Conservation (phyloP, 2,888 invertebrate species). For the Eurytoma adleriae region DNA sequence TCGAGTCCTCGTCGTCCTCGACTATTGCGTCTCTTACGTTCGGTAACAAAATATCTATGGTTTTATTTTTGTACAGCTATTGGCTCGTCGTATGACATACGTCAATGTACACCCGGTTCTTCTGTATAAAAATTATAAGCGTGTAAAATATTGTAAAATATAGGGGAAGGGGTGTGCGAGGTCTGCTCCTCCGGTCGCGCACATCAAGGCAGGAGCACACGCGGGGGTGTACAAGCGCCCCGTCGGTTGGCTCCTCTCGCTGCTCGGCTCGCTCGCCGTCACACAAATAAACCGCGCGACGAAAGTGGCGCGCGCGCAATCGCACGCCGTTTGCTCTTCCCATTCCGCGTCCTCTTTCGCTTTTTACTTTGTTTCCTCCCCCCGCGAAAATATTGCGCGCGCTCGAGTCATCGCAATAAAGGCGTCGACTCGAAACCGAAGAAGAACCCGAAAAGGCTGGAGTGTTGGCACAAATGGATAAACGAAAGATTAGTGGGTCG, state of each 20-base stretch:
- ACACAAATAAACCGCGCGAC: slow-evolving; percentile 23
- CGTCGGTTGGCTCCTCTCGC: not conserved
- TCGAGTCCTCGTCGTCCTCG: too few relatives aligned
- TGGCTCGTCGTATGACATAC: not conserved
- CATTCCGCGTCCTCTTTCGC: not conserved
- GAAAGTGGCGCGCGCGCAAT: slow-evolving; percentile 2
- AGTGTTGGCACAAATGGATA: slow-evolving; percentile 55
- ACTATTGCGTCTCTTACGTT: too few relatives aligned
- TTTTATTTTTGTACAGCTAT: not conserved
- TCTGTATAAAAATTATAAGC: not conserved
- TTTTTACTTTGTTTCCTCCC: not conserved
- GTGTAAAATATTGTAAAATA: not conserved
- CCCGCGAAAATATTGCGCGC: slow-evolving; percentile 45
- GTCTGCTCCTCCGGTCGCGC: slow-evolving; percentile 5
- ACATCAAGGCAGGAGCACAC: not conserved
- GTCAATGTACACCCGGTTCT: too few relatives aligned
- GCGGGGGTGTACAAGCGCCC: not conserved
- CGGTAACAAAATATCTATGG: not conserved
- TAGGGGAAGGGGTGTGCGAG: not conserved
- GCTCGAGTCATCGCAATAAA: slow-evolving; percentile 47
- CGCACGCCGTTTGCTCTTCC: not conserved
- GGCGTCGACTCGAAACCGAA: slow-evolving; percentile 48
- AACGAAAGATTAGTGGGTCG: slow-evolving; percentile 36
- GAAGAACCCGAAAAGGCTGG: slow-evolving; percentile 53
- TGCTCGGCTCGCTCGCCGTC: not conserved